Base-by-base conservation (phyloP, 2,888 invertebrate species). In the Salticus scenicus region DNA sequence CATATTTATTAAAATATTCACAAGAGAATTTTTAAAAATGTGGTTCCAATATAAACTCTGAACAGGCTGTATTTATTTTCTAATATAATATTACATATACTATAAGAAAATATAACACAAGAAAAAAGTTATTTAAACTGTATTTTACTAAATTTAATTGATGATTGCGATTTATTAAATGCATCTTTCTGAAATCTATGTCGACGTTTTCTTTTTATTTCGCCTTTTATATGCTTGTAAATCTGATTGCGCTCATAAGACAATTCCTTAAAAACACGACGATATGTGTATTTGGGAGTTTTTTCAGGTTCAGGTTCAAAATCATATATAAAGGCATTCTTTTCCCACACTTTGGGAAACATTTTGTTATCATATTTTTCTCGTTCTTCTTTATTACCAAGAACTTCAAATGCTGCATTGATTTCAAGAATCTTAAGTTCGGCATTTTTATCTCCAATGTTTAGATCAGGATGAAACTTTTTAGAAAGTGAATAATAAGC, bases 331-430 rank as follows among this genome's bases (percentile, higher is more conserved):
- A 73, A 77, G n/a, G 57, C 4, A 24, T 57, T 20, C 24, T 24
- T n/a, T 24, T 57, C 24, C 57, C 42, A n/a, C 27, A 63, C 5
- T 41, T 66, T 67, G 1, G 83, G 83, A 41, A 84, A 84, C 37
- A 84, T 66, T 57, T 69, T 77, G 31, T 69, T 66, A 30, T 85
- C 74, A 30, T 85, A 85, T n/a, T 75, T 74, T 64, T 79, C 70
- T 74, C 69, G 74, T 37, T 20, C 33, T 14, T 7, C 30, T 30
- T 70, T 78, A 42, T 85, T 85, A 8, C 85, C 79, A 37, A 85
- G 75, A 7, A 79, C 42, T 70, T 85, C 85, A 71, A 79, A 85
- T 28, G 85, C 85, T 71, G 78, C 79, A 64, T 78, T 79, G n/a
- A 85, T 57, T 41, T 85, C 85, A 24, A 74, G 24, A 27, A 85